Evolutionary conservation across 2,888 invertebrate genomes (phyloP).

Genomic region (Iselma pallidipennis): DNA sequence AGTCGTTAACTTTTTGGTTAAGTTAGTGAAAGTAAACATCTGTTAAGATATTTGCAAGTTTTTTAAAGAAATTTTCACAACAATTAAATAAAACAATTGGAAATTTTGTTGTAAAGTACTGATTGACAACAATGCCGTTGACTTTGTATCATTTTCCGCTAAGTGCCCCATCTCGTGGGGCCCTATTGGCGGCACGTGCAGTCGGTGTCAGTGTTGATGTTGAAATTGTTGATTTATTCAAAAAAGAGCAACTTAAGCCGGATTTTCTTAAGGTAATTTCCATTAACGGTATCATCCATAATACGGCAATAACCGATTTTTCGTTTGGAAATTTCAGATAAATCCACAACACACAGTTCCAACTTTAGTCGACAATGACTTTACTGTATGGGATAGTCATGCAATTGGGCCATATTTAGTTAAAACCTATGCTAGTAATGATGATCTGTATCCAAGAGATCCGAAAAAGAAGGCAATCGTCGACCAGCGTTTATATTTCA

Average conservation of each 20-base stretch:
- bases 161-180: constrained; percentile 67
- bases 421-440: constrained; percentile 64
- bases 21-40: no score
- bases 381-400: constrained; percentile 69
- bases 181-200: constrained; percentile 63
- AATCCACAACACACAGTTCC: constrained; percentile 72
- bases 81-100: no score
- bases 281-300: neutral
- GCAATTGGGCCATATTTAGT: constrained; percentile 68
- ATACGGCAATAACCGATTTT: neutral
- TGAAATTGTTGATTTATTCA: constrained; percentile 61
- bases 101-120: neutral
- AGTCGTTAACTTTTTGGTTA: no score
- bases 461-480: constrained; percentile 61
- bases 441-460: constrained; percentile 65
- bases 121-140: constrained; percentile 48
- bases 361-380: constrained; percentile 69
- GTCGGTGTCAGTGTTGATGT: constrained; percentile 61
- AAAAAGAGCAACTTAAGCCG: constrained; percentile 63
- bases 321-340: constrained; percentile 53
- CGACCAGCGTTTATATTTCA: constrained; percentile 67
- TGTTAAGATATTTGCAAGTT: no score
- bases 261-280: constrained; percentile 56
- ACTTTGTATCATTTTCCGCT: constrained; percentile 65
- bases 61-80: no score